phyloP scores from a whole-genome alignment of 2,888 invertebrate species.

The Julus scandinavius region DNA sequence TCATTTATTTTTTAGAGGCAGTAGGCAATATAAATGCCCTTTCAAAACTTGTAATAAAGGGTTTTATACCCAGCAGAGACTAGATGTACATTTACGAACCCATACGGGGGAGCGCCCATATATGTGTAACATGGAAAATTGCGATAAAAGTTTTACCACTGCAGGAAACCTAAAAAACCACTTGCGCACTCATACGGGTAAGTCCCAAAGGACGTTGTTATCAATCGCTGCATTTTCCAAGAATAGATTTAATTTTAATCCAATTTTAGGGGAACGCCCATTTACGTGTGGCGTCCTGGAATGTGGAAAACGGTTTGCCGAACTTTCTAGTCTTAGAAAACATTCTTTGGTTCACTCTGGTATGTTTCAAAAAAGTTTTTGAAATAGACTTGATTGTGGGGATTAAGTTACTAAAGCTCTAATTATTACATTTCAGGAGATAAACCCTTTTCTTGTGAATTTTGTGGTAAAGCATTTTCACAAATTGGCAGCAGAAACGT shows the following conservation, averaged over 20 bases:
- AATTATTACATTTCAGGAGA: conserved; percentile 70
- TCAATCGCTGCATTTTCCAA: background rate
- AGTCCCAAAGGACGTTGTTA: conserved; percentile 59
- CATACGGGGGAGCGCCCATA: conserved; percentile 57
- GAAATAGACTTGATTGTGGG: too few species aligned
- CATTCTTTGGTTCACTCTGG: conserved; percentile 73
- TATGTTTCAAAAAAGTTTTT: conserved; percentile 61
- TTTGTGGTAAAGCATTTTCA: conserved; percentile 75
- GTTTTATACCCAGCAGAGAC: conserved; percentile 57
- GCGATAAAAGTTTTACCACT: conserved; percentile 57
- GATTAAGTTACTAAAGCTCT: too few species aligned
- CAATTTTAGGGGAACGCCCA: conserved; percentile 69
- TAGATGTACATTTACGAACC: conserved; percentile 56
- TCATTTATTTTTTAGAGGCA: conserved; percentile 53
- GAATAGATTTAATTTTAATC: background rate
- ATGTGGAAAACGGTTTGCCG: conserved; percentile 74
- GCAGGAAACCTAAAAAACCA: conserved; percentile 68
- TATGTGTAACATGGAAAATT: conserved; percentile 54
- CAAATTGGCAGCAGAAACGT: conserved; percentile 55
- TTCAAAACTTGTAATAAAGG: conserved; percentile 54
- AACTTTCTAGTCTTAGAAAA: conserved; percentile 75
- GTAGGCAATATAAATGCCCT: conserved; percentile 54
- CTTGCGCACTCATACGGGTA: conserved; percentile 74
- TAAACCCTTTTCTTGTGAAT: conserved; percentile 77
- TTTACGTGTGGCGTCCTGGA: conserved; percentile 69